These are phyloP conservation scores for Babyrousa celebensis DNA, from an alignment of 2,797 vertebrate species.

Conservation along the genomic window DNA sequence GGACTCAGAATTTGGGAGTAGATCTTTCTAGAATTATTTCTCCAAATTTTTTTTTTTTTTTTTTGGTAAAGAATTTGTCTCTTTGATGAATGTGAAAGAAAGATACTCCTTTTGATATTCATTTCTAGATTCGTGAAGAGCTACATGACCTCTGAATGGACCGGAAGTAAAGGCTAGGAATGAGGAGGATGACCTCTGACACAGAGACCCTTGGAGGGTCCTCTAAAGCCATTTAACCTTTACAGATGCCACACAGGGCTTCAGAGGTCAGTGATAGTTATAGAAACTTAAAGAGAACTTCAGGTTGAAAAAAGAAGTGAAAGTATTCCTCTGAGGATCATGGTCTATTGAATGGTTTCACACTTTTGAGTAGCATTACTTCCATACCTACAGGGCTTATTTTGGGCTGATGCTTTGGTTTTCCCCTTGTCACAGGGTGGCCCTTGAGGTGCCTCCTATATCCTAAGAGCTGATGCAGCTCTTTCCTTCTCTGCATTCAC, in stretches of 20 bases:
- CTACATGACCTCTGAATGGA: not conserved
- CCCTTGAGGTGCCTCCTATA: not conserved
- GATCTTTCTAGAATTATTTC: not conserved
- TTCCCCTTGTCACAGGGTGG: not conserved
- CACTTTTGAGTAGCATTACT: not conserved
- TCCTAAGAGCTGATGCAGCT: not conserved
- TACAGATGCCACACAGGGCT: not conserved
- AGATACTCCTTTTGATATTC: slow-evolving; percentile 27
- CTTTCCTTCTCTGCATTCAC: not conserved
- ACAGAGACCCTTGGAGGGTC: not conserved
- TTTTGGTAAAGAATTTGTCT: not conserved
- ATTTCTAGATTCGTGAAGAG: not conserved
- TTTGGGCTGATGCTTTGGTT: not conserved
- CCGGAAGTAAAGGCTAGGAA: not conserved
- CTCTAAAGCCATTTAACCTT: not conserved
- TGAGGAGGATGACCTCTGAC: not conserved
- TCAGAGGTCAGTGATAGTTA: not conserved
- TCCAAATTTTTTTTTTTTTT: not conserved
- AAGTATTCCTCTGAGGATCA: not conserved
- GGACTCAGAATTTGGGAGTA: not conserved
- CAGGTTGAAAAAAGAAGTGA: not conserved
- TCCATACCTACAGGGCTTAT: not conserved
- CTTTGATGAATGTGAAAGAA: not conserved
- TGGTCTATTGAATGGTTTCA: not conserved
- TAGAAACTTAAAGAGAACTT: not conserved